phyloP scores from a whole-genome alignment of 2,888 invertebrate genomes.

The Eupithecia subumbrata region DNA sequence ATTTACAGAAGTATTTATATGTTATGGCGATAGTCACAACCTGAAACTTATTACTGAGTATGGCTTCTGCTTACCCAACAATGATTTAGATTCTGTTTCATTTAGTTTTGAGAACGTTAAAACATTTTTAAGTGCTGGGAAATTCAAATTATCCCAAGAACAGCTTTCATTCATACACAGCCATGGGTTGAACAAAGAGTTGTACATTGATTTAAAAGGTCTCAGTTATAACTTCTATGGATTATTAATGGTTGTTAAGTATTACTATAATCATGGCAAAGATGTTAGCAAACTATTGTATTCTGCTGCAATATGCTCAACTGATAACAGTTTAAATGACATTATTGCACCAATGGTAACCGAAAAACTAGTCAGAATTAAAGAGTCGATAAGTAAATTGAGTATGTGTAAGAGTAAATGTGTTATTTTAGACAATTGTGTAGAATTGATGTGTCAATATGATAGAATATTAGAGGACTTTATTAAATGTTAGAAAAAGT shows the following conservation, averaged over 20 bases:
- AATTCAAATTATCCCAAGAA: slow-evolving; percentile 77
- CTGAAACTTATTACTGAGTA: slow-evolving; percentile 92
- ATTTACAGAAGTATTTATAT: slow-evolving; percentile 92
- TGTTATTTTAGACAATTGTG: slow-evolving; percentile 73
- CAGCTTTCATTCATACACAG: slow-evolving; percentile 86
- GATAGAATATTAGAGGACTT: slow-evolving; percentile 77
- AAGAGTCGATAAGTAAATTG: slow-evolving; percentile 63
- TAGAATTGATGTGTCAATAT: slow-evolving; percentile 77
- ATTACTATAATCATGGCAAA: slow-evolving; percentile 68
- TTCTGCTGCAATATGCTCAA: slow-evolving; percentile 74
- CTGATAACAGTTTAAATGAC: slow-evolving; percentile 68
- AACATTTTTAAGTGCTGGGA: slow-evolving; percentile 63
- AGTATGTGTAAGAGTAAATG: slow-evolving; percentile 56
- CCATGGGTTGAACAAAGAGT: slow-evolving; percentile 84
- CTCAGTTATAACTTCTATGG: slow-evolving; percentile 87
- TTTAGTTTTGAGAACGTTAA: slow-evolving; percentile 84
- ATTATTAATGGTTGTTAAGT: slow-evolving; percentile 75
- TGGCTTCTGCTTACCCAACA: slow-evolving; percentile 90
- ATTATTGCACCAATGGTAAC: slow-evolving; percentile 70
- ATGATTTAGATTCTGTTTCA: slow-evolving; percentile 87
- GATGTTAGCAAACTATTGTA: slow-evolving; percentile 76
- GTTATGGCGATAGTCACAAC: slow-evolving; percentile 93
- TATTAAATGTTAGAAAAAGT: slow-evolving; percentile 75
- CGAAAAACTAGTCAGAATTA: slow-evolving; percentile 62
- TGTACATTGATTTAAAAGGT: slow-evolving; percentile 86